Percentiles rank a stretch among this genome's conserved stretches.
These are phyloP conservation scores for Lithobius niger DNA, from an alignment of 1,140 invertebrate species.

Conservation along the genomic window DNA sequence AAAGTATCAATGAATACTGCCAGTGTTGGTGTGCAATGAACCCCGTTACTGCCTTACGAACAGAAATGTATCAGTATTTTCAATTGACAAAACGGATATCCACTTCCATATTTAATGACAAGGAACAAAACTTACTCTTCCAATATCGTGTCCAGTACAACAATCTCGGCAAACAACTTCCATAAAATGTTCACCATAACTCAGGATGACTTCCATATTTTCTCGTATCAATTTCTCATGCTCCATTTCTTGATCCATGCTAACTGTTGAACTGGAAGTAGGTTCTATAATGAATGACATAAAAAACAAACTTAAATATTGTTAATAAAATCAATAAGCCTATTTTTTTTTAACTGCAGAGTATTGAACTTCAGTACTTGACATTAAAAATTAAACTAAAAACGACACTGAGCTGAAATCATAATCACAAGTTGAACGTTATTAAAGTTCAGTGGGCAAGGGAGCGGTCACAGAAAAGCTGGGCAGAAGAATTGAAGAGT, in stretches of 20 bases:
- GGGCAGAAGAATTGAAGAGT: too few species aligned
- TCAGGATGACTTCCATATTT: conserved; percentile 43
- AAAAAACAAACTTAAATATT: too few species aligned
- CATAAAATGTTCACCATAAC: conserved; percentile 66
- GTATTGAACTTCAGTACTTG: too few species aligned
- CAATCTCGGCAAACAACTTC: conserved; percentile 72
- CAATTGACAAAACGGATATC: not conserved
- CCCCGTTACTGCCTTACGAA: too few species aligned
- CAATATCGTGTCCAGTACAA: conserved; percentile 73
- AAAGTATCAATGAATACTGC: conserved; percentile 1
- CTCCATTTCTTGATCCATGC: conserved; percentile 26
- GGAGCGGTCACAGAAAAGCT: too few species aligned
- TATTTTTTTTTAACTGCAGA: conserved; percentile 7
- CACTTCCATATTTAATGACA: conserved; percentile 2
- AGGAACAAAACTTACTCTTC: conserved; percentile 45
- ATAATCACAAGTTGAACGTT: too few species aligned
- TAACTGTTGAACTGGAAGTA: too few species aligned
- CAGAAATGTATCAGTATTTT: too few species aligned
- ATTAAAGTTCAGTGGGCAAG: too few species aligned
- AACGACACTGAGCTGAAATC: not conserved
- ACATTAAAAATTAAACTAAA: not conserved
- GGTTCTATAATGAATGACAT: too few species aligned
- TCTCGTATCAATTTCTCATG: conserved; percentile 33
- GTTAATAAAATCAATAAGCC: conserved; percentile 4
- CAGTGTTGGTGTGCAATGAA: too few species aligned